phyloP scores from a whole-genome alignment of 2,888 invertebrate species.

The Polydrusus tereticollis region DNA sequence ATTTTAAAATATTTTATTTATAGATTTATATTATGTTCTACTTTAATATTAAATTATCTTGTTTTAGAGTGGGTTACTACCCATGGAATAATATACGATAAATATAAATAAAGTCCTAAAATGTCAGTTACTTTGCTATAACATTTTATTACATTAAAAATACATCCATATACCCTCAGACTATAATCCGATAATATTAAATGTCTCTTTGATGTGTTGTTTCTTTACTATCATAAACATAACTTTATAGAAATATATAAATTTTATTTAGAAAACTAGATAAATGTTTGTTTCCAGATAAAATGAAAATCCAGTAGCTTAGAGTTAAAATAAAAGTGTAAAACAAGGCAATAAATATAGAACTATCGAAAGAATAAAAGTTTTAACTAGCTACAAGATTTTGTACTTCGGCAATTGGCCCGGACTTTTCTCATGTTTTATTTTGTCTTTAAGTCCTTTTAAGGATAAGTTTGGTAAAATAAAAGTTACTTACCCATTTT shows the following conservation, averaged over 20 bases:
- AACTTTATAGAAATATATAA: background rate
- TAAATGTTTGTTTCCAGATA: background rate
- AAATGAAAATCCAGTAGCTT: background rate
- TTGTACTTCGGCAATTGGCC: conserved; percentile 60
- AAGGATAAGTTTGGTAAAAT: conserved; percentile 29
- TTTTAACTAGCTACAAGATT: conserved; percentile 60
- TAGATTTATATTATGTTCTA: too few species aligned
- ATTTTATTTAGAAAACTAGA: background rate
- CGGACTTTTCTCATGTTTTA: conserved; percentile 59
- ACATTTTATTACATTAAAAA: conserved; percentile 1
- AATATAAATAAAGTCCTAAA: too few species aligned
- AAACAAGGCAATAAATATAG: conserved; percentile 54
- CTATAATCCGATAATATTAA: too few species aligned
- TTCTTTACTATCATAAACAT: background rate
- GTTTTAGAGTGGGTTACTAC: too few species aligned
- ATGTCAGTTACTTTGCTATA: background rate
- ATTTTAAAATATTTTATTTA: too few species aligned
- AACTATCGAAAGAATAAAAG: conserved; percentile 59
- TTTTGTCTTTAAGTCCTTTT: conserved; percentile 50
- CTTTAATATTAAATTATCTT: too few species aligned
- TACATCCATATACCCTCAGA: too few species aligned
- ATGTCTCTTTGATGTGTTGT: background rate
- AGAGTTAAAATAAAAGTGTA: conserved; percentile 22
- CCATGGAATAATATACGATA: too few species aligned
- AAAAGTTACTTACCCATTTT: conserved; percentile 30